Percentiles rank a stretch among this genome's conserved stretches.
Conservation (phyloP, 1,140 invertebrate species). For the Apis laboriosa region DNA sequence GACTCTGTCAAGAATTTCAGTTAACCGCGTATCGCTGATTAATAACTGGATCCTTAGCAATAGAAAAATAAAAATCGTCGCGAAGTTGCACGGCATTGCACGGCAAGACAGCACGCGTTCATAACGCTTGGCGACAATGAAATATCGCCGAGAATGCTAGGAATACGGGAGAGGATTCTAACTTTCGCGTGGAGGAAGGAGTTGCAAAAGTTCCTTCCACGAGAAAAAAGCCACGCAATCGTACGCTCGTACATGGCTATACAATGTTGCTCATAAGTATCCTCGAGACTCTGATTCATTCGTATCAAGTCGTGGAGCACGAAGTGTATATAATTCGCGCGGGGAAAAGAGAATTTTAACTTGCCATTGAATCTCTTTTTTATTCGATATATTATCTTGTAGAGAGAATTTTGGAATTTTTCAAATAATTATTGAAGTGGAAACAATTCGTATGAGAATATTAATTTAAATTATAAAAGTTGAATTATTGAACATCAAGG, state of each 20-base stretch:
- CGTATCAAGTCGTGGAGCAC: background rate
- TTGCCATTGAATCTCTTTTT: too few relatives aligned
- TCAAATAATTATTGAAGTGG: too few relatives aligned
- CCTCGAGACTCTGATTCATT: too few relatives aligned
- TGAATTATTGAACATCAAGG: too few relatives aligned
- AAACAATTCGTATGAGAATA: too few relatives aligned
- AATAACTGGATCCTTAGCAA: slow-evolving; percentile 70
- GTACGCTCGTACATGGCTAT: too few relatives aligned
- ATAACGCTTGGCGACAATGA: slow-evolving; percentile 73
- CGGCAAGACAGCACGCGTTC: slow-evolving; percentile 61
- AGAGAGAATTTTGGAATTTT: too few relatives aligned
- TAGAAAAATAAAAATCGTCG: slow-evolving; percentile 71
- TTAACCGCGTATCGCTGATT: slow-evolving; percentile 68
- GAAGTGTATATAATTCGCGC: too few relatives aligned
- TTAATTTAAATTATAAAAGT: too few relatives aligned
- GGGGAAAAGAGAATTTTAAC: too few relatives aligned
- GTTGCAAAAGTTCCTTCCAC: slow-evolving; percentile 10
- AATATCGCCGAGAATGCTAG: slow-evolving; percentile 70
- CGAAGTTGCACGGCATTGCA: slow-evolving; percentile 53
- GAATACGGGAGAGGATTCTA: slow-evolving; percentile 27
- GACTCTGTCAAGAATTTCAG: slow-evolving; percentile 66
- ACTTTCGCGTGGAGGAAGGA: slow-evolving; percentile 11
- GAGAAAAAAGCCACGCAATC: background rate
- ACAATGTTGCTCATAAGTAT: too few relatives aligned
- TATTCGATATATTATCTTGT: too few relatives aligned